Percentiles rank a stretch among this genome's conserved stretches.
phyloP scores from a whole-genome alignment of 2,113 vertebrate genomes.

The Mirounga angustirostris region DNA sequence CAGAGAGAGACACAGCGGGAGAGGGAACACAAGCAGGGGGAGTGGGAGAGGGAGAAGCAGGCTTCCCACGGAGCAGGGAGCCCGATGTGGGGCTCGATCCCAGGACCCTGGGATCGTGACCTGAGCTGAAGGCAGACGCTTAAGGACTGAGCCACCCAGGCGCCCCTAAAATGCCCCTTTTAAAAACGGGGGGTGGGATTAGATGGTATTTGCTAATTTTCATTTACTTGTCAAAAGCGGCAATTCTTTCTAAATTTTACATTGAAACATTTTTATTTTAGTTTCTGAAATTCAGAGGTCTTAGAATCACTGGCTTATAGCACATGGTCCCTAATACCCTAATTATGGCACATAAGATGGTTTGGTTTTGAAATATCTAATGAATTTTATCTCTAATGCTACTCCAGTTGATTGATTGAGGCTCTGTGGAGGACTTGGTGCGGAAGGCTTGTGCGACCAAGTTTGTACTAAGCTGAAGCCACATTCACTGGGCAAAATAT shows the following conservation, averaged over 20 bases:
- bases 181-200: not conserved
- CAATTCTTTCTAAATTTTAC: not conserved
- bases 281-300: not conserved
- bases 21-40: too few relatives aligned
- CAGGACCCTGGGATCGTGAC: too few relatives aligned
- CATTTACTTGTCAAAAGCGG: not conserved
- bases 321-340: not conserved
- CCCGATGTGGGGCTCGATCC: too few relatives aligned
- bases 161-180: not conserved
- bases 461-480: constrained; percentile 31
- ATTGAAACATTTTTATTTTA: not conserved
- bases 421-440: not conserved
- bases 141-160: too few relatives aligned
- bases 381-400: not conserved
- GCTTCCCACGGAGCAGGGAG: too few relatives aligned
- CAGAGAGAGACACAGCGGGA: too few relatives aligned
- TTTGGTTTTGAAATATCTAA: not conserved
- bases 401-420: not conserved
- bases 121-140: too few relatives aligned
- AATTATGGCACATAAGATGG: not conserved
- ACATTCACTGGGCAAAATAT: not conserved
- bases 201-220: not conserved
- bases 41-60: too few relatives aligned
- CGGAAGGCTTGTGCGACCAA: not conserved
- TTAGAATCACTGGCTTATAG: not conserved